A percentile compares a stretch with the other conserved stretches of the same genome.
phyloP scores from a whole-genome alignment of 2,888 invertebrate species.

The Tiliacea citrago region DNA sequence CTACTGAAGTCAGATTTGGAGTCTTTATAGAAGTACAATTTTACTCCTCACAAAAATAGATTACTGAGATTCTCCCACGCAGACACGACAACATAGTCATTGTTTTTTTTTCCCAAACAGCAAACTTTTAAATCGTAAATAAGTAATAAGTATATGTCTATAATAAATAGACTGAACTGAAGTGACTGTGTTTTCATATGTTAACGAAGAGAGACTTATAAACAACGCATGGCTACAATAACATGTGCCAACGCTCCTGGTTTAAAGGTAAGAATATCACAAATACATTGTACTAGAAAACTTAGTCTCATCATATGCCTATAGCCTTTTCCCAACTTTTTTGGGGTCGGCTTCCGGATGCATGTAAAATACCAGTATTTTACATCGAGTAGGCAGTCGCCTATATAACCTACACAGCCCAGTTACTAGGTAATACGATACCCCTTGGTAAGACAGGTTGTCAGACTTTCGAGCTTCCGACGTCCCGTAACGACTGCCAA shows the following conservation, averaged over 20 bases:
- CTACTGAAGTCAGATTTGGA: neutral
- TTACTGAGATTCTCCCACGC: conserved; percentile 10
- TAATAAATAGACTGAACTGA: conserved; percentile 69
- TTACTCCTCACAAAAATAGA: neutral
- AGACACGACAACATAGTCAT: conserved; percentile 17
- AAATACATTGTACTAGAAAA: neutral
- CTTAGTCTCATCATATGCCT: too few relatives aligned
- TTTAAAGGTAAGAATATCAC: conserved; percentile 77
- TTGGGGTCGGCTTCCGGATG: too few relatives aligned
- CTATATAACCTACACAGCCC: too few relatives aligned
- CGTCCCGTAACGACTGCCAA: too few relatives aligned
- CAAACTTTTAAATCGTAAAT: conserved; percentile 35
- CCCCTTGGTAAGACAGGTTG: too few relatives aligned
- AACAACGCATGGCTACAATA: conserved; percentile 77
- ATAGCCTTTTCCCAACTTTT: too few relatives aligned
- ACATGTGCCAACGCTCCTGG: conserved; percentile 79
- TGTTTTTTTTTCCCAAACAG: conserved; percentile 35
- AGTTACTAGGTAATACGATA: too few relatives aligned
- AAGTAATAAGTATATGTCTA: conserved; percentile 45
- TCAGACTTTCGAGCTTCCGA: too few relatives aligned
- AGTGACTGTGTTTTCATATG: conserved; percentile 71
- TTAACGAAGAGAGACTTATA: conserved; percentile 69
- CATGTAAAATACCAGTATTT: too few relatives aligned
- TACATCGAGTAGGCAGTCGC: too few relatives aligned
- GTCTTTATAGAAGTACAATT: neutral